Percentiles rank a stretch among this genome's conserved stretches.
Conservation (phyloP, 2,797 vertebrate species). For the Brachyalestes nurse region DNA sequence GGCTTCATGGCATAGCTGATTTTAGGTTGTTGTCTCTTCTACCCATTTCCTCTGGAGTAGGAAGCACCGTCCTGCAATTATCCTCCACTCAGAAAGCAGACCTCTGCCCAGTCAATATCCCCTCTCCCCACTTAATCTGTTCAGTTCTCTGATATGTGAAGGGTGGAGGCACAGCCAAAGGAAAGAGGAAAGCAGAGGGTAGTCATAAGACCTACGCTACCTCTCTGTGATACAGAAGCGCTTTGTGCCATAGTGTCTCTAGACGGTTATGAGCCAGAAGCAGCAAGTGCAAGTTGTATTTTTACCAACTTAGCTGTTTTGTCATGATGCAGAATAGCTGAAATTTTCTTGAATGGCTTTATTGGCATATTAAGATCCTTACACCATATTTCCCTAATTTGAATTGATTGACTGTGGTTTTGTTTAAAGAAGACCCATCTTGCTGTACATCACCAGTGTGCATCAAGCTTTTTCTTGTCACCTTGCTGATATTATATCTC, state of each 20-base stretch:
- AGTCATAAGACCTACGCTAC: slow-evolving; percentile 16
- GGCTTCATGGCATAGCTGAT: background rate
- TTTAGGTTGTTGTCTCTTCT: slow-evolving; percentile 25
- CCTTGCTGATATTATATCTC: slow-evolving; percentile 31
- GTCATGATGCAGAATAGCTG: background rate
- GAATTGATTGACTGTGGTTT: background rate
- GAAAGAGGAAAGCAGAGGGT: background rate
- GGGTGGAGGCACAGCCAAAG: slow-evolving; percentile 21
- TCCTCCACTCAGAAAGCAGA: slow-evolving; percentile 40
- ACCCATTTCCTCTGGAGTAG: slow-evolving; percentile 46
- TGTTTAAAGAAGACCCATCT: no score
- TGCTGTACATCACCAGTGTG: background rate
- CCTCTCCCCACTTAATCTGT: slow-evolving; percentile 33
- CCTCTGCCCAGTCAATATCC: slow-evolving; percentile 46
- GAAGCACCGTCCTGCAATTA: slow-evolving; percentile 47
- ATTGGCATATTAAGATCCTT: background rate
- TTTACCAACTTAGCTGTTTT: background rate
- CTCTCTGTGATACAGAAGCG: background rate
- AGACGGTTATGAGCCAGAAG: background rate
- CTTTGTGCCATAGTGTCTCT: background rate
- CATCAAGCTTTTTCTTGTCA: slow-evolving; percentile 21
- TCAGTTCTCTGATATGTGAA: slow-evolving; percentile 37
- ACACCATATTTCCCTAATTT: background rate
- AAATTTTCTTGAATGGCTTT: background rate
- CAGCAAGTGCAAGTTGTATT: background rate